Conservation (phyloP, 1,140 invertebrate species). For the Penaeus indicus region DNA sequence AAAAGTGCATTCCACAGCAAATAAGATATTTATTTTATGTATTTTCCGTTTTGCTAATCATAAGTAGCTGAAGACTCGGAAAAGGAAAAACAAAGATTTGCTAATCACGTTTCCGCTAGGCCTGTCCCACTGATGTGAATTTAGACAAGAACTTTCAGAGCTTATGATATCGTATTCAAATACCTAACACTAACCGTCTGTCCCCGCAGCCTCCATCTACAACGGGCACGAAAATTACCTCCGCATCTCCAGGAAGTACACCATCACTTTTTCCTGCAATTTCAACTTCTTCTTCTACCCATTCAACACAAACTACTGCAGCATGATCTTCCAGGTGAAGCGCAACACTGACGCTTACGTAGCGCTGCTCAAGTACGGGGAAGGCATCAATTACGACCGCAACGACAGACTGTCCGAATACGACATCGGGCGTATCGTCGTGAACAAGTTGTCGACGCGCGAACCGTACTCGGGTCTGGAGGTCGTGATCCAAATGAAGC, state of each 20-base stretch:
- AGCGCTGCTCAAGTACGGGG: slow-evolving; percentile 16
- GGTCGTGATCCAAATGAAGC: slow-evolving; percentile 52
- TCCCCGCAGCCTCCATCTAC: no score
- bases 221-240: no score
- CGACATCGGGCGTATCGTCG: slow-evolving; percentile 15
- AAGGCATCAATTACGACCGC: slow-evolving; percentile 19
- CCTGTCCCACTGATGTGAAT: no score
- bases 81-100: no score
- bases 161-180: no score
- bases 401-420: slow-evolving; percentile 49
- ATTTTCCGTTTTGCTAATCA: no score
- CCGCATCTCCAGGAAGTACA: slow-evolving; percentile 6
- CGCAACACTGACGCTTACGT: slow-evolving; percentile 37
- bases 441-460: background rate
- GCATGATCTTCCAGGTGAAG: slow-evolving; percentile 37
- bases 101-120: no score
- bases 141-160: no score
- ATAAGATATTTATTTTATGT: no score
- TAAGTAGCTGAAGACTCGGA: no score
- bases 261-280: slow-evolving; percentile 32
- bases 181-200: no score
- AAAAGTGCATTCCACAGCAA: no score
- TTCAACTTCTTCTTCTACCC: slow-evolving; percentile 53
- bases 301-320: slow-evolving; percentile 52
- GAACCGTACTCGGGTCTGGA: slow-evolving; percentile 57